A percentile compares a stretch with the other conserved stretches of the same genome.
These are phyloP conservation scores for Bradynema listronoti DNA, from an alignment of 1,140 invertebrate species.

Conservation along the genomic window DNA sequence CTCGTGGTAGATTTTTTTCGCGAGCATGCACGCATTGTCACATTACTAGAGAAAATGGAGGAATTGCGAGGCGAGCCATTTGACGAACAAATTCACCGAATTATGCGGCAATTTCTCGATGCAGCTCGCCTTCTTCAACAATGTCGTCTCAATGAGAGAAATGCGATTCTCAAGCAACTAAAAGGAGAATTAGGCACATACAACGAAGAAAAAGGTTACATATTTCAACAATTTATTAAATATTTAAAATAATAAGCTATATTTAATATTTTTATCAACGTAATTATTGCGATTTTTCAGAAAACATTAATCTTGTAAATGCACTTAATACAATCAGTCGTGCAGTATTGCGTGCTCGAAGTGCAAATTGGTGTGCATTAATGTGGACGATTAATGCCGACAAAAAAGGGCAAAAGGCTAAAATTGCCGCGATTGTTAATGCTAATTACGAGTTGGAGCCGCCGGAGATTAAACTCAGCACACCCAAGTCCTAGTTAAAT, in stretches of 20 bases:
- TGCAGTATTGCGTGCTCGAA: constrained; percentile 46
- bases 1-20: constrained; percentile 75
- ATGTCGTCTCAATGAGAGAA: constrained; percentile 43
- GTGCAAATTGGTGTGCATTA: constrained; percentile 55
- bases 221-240: too few species aligned
- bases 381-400: constrained; percentile 46
- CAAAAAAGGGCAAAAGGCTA: constrained; percentile 29
- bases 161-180: constrained; percentile 49
- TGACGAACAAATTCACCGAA: constrained; percentile 37
- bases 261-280: constrained; percentile 1
- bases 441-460: constrained; percentile 47
- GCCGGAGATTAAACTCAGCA: constrained; percentile 52
- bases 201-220: constrained; percentile 54
- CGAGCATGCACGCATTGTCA: constrained; percentile 68
- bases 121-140: constrained; percentile 49
- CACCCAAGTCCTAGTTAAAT: too few species aligned
- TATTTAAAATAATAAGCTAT: too few species aligned
- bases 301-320: constrained; percentile 40
- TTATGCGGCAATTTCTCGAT: constrained; percentile 49
- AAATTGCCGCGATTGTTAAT: constrained; percentile 36
- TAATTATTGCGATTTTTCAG: constrained; percentile 31
- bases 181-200: constrained; percentile 50
- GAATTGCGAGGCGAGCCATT: constrained; percentile 42
- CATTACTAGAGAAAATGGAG: constrained; percentile 55
- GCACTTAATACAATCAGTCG: constrained; percentile 39